Evolutionary conservation across 2,888 invertebrate genomes (phyloP).

Genomic region (Epinotia demarniana): DNA sequence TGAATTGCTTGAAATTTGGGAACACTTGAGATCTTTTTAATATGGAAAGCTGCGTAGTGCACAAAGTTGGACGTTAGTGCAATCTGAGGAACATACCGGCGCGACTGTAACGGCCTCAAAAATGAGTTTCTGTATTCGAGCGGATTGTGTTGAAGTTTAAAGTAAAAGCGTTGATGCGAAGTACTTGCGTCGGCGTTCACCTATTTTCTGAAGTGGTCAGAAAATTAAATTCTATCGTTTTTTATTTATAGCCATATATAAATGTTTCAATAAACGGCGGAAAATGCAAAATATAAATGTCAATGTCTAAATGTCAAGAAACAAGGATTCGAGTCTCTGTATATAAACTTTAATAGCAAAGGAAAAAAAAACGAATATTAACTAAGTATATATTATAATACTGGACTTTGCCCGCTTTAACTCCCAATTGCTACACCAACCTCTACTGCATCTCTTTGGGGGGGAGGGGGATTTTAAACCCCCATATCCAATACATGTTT

Average conservation of each 20-base stretch:
- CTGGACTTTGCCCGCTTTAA: too few species aligned
- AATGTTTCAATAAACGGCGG: not conserved
- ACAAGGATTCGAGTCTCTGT: too few species aligned
- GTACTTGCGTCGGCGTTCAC: not conserved
- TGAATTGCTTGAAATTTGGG: not conserved
- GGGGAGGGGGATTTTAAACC: too few species aligned
- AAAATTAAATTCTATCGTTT: not conserved
- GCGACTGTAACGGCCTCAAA: conserved; percentile 20
- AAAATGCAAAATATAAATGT: not conserved
- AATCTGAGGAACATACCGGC: conserved; percentile 33
- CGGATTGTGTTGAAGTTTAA: conserved; percentile 6
- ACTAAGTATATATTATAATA: too few species aligned
- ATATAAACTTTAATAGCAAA: too few species aligned
- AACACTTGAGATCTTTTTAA: not conserved
- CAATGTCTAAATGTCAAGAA: too few species aligned
- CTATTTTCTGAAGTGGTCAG: not conserved
- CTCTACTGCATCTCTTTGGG: too few species aligned
- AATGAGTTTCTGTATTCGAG: conserved; percentile 24
- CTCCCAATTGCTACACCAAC: too few species aligned
- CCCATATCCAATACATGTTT: too few species aligned
- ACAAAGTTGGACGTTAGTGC: conserved; percentile 36
- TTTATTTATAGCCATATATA: too few species aligned
- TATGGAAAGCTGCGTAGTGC: not conserved
- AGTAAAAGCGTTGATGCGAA: conserved; percentile 12
- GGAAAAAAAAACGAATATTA: too few species aligned